These are phyloP conservation scores for Lucilia sericata DNA, from an alignment of 1,140 invertebrate species.

Conservation along the genomic window DNA sequence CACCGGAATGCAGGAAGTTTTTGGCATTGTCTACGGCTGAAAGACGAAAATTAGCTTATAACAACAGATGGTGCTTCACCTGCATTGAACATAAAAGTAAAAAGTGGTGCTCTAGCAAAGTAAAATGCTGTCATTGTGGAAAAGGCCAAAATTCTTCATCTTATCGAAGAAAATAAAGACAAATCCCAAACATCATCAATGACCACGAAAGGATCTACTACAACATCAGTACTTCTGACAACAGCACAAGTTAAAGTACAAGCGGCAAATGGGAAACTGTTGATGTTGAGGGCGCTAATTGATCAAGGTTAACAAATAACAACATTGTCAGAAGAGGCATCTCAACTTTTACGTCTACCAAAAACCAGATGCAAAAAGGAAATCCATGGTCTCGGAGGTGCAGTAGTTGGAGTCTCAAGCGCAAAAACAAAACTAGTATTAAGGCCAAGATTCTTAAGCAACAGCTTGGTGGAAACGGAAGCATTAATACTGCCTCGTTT, in stretches of 20 bases:
- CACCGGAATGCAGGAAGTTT: neutral
- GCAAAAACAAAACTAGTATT: conserved; percentile 23
- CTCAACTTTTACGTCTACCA: conserved; percentile 20
- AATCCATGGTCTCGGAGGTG: neutral
- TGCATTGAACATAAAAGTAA: no score
- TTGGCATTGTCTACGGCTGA: no score
- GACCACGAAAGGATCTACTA: no score
- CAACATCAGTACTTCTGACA: neutral
- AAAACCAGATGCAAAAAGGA: no score
- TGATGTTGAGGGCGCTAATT: conserved; percentile 40
- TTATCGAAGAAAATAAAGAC: no score
- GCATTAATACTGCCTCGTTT: no score
- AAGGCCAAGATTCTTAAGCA: conserved; percentile 2
- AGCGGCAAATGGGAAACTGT: neutral
- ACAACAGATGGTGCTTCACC: no score
- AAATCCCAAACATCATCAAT: no score
- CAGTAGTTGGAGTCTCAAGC: neutral
- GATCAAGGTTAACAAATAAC: conserved; percentile 44
- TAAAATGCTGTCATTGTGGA: no score
- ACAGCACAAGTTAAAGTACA: conserved; percentile 27
- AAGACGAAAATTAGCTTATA: no score
- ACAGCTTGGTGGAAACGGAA: neutral
- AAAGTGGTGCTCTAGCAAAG: no score
- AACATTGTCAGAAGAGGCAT: conserved; percentile 27
- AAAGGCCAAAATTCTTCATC: no score